phyloP scores from a whole-genome alignment of 2,888 invertebrate genomes.

The Nudaria mundana region DNA sequence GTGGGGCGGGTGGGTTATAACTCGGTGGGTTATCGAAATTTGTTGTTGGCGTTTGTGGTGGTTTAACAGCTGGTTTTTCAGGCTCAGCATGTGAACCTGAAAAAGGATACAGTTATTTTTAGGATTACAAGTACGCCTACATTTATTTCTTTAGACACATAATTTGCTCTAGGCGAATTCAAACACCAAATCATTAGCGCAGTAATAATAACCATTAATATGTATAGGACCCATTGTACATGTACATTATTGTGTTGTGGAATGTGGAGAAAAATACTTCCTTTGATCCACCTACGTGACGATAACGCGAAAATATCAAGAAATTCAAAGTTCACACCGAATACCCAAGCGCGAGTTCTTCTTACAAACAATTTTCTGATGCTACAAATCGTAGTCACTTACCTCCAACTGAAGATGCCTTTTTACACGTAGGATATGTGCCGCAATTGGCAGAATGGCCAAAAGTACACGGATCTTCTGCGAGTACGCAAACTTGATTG shows the following conservation, averaged over 20 bases:
- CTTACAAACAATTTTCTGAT: not conserved
- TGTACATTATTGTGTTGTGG: too few species aligned
- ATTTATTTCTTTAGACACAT: not conserved
- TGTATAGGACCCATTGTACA: too few species aligned
- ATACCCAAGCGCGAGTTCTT: too few species aligned
- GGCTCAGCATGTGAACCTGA: conserved; percentile 65
- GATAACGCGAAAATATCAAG: too few species aligned
- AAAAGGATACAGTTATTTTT: conserved; percentile 19
- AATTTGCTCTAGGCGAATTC: not conserved
- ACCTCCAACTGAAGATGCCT: conserved; percentile 78
- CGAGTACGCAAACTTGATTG: conserved; percentile 86
- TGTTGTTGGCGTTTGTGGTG: conserved; percentile 52
- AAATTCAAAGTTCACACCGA: too few species aligned
- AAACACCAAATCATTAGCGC: too few species aligned
- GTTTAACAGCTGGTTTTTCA: conserved; percentile 51
- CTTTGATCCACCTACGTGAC: too few species aligned
- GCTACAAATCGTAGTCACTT: conserved; percentile 7
- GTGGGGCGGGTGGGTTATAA: conserved; percentile 71
- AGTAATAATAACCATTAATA: too few species aligned
- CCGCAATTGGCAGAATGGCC: conserved; percentile 83
- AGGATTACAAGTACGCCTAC: not conserved
- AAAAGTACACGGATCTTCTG: conserved; percentile 85
- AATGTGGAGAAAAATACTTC: too few species aligned
- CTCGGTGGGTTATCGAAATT: conserved; percentile 60
- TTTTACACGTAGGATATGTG: conserved; percentile 85